These are phyloP conservation scores for Drosophila nannoptera DNA, from an alignment of 1,140 invertebrate species.

Conservation along the genomic window DNA sequence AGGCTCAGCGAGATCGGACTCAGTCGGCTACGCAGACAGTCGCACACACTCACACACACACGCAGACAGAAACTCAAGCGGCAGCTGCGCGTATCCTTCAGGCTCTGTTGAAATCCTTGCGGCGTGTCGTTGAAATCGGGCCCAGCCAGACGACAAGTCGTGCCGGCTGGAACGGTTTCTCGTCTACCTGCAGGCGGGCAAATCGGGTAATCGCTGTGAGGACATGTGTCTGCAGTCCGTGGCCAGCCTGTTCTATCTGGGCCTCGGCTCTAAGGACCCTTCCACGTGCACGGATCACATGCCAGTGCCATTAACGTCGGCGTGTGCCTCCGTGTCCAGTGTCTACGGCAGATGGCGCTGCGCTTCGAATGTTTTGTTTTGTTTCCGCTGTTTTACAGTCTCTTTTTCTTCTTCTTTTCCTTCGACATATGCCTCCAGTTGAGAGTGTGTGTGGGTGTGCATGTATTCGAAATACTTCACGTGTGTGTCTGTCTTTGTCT, in stretches of 20 bases:
- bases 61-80: not conserved
- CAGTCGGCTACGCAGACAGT: not conserved
- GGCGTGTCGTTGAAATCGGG: not conserved
- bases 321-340: constrained; percentile 30
- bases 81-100: constrained; percentile 8
- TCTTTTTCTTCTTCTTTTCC: constrained; percentile 7
- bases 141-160: not conserved
- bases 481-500: constrained; percentile 17
- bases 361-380: constrained; percentile 32
- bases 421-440: constrained; percentile 9
- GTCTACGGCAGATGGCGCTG: constrained; percentile 33
- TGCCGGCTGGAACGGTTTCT: not conserved
- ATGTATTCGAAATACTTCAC: constrained; percentile 21
- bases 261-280: not conserved
- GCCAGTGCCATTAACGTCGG: constrained; percentile 33
- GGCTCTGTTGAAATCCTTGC: not conserved
- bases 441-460: not conserved
- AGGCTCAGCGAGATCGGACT: not conserved
- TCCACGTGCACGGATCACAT: constrained; percentile 42
- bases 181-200: constrained; percentile 38
- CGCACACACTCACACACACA: not conserved
- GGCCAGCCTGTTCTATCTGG: not conserved
- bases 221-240: constrained; percentile 31
- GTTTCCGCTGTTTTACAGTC: constrained; percentile 3
- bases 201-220: constrained; percentile 28